Evolutionary conservation across 92 coral and sea anemone species (phyloP).

Genomic region (Pocillopora meandrina): DNA sequence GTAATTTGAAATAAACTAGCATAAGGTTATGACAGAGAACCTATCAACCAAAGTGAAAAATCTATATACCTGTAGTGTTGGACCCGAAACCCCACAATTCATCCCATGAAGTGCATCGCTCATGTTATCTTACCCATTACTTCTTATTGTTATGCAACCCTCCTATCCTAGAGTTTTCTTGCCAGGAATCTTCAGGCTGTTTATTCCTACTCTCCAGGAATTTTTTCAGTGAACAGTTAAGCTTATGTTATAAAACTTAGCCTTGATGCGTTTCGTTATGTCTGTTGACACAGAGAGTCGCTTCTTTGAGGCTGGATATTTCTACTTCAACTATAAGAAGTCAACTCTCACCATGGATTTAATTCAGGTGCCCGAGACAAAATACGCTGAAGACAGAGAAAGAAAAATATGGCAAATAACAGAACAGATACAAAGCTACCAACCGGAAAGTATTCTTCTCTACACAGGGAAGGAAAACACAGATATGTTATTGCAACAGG

Average conservation of each 20-base stretch:
- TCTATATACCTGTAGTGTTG: no score
- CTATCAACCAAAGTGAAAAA: no score
- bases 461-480: constrained; percentile 27
- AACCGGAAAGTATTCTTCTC: constrained; percentile 51
- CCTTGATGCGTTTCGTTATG: background rate
- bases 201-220: no score
- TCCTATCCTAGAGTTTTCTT: no score
- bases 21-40: no score
- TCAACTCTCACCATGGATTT: background rate
- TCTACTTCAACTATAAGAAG: constrained; percentile 8
- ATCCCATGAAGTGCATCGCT: no score
- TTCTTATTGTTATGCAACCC: no score
- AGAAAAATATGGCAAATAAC: background rate
- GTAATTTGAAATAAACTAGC: constrained; percentile 17
- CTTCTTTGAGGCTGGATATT: constrained; percentile 9
- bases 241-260: background rate
- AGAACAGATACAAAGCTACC: constrained; percentile 26
- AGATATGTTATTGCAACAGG: constrained; percentile 22
- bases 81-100: no score
- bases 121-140: no score
- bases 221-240: no score
- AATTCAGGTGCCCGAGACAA: background rate
- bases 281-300: constrained; percentile 6
- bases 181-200: no score
- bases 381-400: background rate